A percentile compares a stretch with the other conserved stretches of the same genome.
Evolutionary conservation across 2,888 invertebrate species (phyloP).

Genomic region (Melinaea marsaeus): DNA sequence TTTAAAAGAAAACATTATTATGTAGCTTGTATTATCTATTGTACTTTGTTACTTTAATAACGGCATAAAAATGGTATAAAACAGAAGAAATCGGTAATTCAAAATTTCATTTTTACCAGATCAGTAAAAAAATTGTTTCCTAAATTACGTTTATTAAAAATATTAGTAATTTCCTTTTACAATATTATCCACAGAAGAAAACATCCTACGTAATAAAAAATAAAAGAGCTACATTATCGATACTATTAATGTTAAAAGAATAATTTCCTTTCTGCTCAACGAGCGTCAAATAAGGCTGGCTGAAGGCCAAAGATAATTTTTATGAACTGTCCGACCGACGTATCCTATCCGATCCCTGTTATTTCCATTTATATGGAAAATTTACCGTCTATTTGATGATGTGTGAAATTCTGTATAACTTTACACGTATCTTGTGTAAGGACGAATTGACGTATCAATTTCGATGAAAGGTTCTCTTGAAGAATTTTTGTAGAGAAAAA

Average conservation of each 20-base stretch:
- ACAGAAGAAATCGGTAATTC: too few relatives aligned
- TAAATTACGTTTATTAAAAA: too few relatives aligned
- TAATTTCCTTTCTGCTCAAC: conserved; percentile 17
- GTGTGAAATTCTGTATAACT: conserved; percentile 16
- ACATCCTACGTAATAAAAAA: neutral
- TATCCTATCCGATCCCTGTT: conserved; percentile 7
- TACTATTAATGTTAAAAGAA: conserved; percentile 4
- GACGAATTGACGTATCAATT: neutral
- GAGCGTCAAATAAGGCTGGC: conserved; percentile 22
- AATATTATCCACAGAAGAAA: too few relatives aligned
- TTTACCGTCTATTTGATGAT: conserved; percentile 9
- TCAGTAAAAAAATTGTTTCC: too few relatives aligned
- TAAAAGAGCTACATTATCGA: conserved; percentile 1
- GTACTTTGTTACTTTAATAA: too few relatives aligned
- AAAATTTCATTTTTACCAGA: too few relatives aligned
- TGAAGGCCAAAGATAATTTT: conserved; percentile 26
- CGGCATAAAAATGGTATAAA: too few relatives aligned
- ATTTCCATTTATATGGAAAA: conserved; percentile 7
- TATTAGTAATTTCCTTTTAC: too few relatives aligned
- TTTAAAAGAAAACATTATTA: conserved; percentile 4
- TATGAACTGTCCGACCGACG: conserved; percentile 19
- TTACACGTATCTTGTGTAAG: conserved; percentile 2
- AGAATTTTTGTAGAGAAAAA: too few relatives aligned
- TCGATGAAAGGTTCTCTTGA: neutral
- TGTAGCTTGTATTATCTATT: neutral